Percentiles rank a stretch among this genome's conserved stretches.
Evolutionary conservation across 2,113 vertebrate genomes (phyloP).

Genomic region (Calypte anna): DNA sequence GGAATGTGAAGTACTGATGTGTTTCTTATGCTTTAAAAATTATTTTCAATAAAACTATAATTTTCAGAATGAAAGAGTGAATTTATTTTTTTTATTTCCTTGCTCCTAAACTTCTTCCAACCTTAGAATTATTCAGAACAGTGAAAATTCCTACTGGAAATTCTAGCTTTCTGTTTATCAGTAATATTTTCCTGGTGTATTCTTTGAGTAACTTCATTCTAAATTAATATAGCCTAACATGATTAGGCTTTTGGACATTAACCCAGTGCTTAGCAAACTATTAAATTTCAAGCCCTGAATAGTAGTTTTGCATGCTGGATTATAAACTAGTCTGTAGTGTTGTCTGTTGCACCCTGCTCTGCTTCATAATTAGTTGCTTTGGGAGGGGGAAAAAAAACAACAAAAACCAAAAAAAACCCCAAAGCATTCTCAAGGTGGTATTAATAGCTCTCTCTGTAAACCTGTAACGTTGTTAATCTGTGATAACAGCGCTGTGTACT

Average conservation of each 20-base stretch:
- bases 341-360: slow-evolving; percentile 87
- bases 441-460: slow-evolving; percentile 73
- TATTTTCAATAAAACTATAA: not conserved
- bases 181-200: slow-evolving; percentile 68
- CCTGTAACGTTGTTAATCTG: slow-evolving; percentile 67
- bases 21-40: not conserved
- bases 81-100: slow-evolving; percentile 18
- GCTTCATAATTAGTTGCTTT: slow-evolving; percentile 78
- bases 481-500: slow-evolving; percentile 67
- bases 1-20: not conserved
- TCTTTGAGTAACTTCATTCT: slow-evolving; percentile 69
- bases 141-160: slow-evolving; percentile 77
- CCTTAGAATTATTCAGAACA: slow-evolving; percentile 8
- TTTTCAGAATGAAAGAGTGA: not conserved
- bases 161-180: slow-evolving; percentile 74
- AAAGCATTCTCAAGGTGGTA: slow-evolving; percentile 64
- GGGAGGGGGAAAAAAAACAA: slow-evolving; percentile 33
- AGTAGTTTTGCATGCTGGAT: slow-evolving; percentile 89
- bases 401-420: not conserved
- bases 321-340: slow-evolving; percentile 86
- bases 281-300: slow-evolving; percentile 96
- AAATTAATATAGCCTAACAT: slow-evolving; percentile 70
- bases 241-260: slow-evolving; percentile 76
- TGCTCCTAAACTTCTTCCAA: slow-evolving; percentile 2
- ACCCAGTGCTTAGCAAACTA: slow-evolving; percentile 76